A percentile compares a stretch with the other conserved stretches of the same genome.
These are phyloP conservation scores for Notodonta ziczac DNA, from an alignment of 2,888 invertebrate species.

Conservation along the genomic window DNA sequence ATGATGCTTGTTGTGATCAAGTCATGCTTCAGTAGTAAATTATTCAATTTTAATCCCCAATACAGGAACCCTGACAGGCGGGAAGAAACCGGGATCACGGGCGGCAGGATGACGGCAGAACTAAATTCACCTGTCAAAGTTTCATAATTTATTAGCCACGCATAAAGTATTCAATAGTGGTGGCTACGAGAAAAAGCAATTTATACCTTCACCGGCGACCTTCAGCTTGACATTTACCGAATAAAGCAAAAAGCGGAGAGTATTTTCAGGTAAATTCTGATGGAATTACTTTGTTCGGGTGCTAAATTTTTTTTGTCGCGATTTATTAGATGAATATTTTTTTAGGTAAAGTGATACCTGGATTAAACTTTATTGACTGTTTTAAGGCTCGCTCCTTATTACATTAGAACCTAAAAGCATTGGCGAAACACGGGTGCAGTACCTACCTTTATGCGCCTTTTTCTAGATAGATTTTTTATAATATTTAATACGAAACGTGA, in stretches of 20 bases:
- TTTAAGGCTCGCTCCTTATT: too few species aligned
- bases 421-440: too few species aligned
- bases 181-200: constrained; percentile 14
- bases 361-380: too few species aligned
- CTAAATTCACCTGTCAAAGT: constrained; percentile 34
- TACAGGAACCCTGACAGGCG: constrained; percentile 30
- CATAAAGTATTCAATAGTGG: constrained; percentile 17
- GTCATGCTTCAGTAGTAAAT: constrained; percentile 23
- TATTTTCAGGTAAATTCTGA: constrained; percentile 11
- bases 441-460: too few species aligned
- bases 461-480: too few species aligned
- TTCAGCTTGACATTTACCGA: constrained; percentile 4
- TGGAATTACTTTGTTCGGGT: constrained; percentile 14
- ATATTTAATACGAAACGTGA: too few species aligned
- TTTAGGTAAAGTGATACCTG: too few species aligned
- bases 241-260: constrained; percentile 1
- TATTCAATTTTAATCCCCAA: constrained; percentile 42
- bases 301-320: too few species aligned
- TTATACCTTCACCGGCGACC: constrained; percentile 9
- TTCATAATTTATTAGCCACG: constrained; percentile 38
- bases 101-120: constrained; percentile 28
- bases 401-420: too few species aligned
- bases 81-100: constrained; percentile 28
- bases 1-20: too few species aligned
- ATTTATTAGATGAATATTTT: too few species aligned